Evolutionary conservation across 2,113 vertebrate genomes (phyloP), one percentile per base, ranked within the genome.

Genomic region (Chloebia gouldiae): DNA sequence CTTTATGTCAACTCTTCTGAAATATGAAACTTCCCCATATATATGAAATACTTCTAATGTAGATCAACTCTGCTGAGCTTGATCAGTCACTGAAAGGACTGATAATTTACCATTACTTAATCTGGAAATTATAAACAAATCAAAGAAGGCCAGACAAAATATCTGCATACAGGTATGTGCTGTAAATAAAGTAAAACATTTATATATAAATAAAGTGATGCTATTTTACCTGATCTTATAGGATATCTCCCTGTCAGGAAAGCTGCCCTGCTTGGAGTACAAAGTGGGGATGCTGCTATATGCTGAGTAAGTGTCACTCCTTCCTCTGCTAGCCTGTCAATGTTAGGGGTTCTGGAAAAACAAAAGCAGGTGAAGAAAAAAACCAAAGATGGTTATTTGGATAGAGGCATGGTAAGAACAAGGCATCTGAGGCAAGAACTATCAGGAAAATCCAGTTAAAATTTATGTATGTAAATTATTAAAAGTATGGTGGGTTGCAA

Each of bases 201-300:
- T 72, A 8, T n/a, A 13, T 9, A 44, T 7, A 28, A 78, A 86
- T 47, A 39, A 45, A 88, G 16, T 37, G 13, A 54, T 44, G 28
- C 2, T 5, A n/a, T 42, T 71, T 95, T 95, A 98, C 99, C 99
- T 98, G 98, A 98, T 95, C 99, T 96, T 81, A 99, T 64, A 22
- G 99, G 98, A 93, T 99, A 99, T 25, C 99, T 97, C 16, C 99
- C 99, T 0, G 98, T 99, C 83, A 99, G 95, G 60, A 99, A 99
- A n/a, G 98, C 98, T 1, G 99, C 99, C 81, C 99, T 97, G 97
- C 99, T 99, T n/a, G 99, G 99, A 3, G 98, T 98, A 88, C 99
- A 99, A 39, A 99, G 97, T 28, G 98, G 98, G 0, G 98, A 97
- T 1, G 99, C 98, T 3, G 98, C 99, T 57, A 99, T 97, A 94